Evolutionary conservation across 2,797 vertebrate species (phyloP), one percentile per base, ranked within the genome.

Genomic region (Sciaenops ocellatus): DNA sequence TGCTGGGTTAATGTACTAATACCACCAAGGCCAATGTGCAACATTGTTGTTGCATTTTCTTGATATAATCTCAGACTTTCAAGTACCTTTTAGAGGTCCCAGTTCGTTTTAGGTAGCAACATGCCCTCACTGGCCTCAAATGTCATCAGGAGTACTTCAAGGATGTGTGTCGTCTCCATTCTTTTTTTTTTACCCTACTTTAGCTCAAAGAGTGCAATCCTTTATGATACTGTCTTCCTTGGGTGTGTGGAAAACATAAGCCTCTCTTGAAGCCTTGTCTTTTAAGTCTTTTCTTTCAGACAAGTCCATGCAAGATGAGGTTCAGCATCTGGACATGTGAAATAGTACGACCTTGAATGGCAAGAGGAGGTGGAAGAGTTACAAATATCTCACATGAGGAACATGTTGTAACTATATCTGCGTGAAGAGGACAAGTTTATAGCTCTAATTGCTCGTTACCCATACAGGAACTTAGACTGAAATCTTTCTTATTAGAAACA

Each of bases 321-420:
- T 62, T 77, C 52, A 62, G 47, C 9, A 59, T 61, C 3, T 59
- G 55, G 60, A 55, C 52, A 56, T 38, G 55, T 46, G 63, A 54
- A 56, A 47, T 22, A 30, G 24, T 41, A 3, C 20, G 47, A 71
- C 34, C 67, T 28, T 60, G 62, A 67, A 28, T 11, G 13, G 5
- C 50, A 57, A 22, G 63, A 24, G 9, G 46, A 38, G 17, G 30
- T 20, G 18, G 24, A 24, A 46, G n/a, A 46, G n/a, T 52, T n/a
- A 42, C 9, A 50, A 5, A 62, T 34, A 50, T 3, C 68, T 66
- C 10, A 16, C 28, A 42, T 50, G 41, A 73, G 63, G 46, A 70
- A 67, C 42, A 69, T 72, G 65, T 68, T 48, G 47, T 44, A 34
- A 50, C 30, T 69, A 56, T n/a, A 12, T 61, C 13, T 75, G 52